phyloP scores from a whole-genome alignment of 1,140 invertebrate species.

The Drosophila auraria region DNA sequence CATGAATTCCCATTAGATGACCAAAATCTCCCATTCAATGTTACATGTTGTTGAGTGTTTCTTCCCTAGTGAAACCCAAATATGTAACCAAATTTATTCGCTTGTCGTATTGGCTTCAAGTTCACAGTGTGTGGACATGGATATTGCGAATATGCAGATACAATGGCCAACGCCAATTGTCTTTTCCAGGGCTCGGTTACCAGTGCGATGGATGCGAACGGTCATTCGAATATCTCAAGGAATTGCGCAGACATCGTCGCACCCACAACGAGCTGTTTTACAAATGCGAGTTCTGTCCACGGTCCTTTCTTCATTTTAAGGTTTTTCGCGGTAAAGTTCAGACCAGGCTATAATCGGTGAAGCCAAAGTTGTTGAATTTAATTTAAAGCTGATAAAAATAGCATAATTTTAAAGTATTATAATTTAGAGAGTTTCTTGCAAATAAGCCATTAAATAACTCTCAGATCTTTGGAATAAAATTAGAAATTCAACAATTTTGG shows the following conservation, averaged over 20 bases:
- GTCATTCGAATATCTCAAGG: conserved; percentile 86
- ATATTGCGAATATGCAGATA: conserved; percentile 35
- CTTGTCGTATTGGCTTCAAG: conserved; percentile 17
- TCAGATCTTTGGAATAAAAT: neutral
- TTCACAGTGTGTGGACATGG: conserved; percentile 17
- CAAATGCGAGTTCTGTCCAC: conserved; percentile 87
- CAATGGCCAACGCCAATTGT: conserved; percentile 46
- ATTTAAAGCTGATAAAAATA: neutral
- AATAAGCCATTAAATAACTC: neutral
- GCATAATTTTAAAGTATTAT: too few relatives aligned
- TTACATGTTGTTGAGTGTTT: neutral
- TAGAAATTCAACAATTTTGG: neutral
- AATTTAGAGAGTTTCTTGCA: too few relatives aligned
- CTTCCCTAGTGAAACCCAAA: neutral
- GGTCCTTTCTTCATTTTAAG: conserved; percentile 86
- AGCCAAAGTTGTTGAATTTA: conserved; percentile 7
- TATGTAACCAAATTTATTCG: conserved; percentile 13
- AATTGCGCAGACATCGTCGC: conserved; percentile 86
- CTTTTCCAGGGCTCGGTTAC: conserved; percentile 77
- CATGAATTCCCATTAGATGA: neutral
- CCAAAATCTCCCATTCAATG: conserved; percentile 5
- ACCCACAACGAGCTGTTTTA: conserved; percentile 87
- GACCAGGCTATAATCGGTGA: conserved; percentile 5
- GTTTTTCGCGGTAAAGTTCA: conserved; percentile 79
- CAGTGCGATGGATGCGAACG: conserved; percentile 86